A percentile compares a stretch with the other conserved stretches of the same genome.
Conservation (phyloP, 2,797 vertebrate genomes). For the Psittacula derbiana region DNA sequence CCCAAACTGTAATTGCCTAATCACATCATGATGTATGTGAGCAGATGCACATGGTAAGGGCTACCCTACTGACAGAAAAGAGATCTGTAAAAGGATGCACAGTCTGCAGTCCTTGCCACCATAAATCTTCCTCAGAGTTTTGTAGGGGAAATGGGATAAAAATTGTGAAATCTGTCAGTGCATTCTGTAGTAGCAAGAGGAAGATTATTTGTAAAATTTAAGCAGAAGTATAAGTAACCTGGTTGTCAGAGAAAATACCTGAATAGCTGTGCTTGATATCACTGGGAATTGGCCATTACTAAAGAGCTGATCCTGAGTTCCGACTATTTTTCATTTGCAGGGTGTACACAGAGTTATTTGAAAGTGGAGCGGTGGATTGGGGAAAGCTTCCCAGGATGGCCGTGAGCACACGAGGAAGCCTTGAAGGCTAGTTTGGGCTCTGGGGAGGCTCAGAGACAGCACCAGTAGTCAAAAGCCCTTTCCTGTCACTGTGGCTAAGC, state of each 20-base stretch:
- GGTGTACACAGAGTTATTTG: neutral
- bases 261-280: neutral
- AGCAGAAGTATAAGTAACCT: neutral
- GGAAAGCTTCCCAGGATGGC: neutral
- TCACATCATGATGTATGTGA: neutral
- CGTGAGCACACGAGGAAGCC: fast-evolving
- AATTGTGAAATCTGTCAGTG: neutral
- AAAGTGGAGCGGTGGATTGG: neutral
- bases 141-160: neutral
- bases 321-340: neutral
- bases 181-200: neutral
- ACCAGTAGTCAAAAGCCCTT: neutral
- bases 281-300: neutral
- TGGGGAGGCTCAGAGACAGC: neutral
- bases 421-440: neutral
- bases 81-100: neutral
- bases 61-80: neutral
- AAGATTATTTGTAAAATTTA: neutral
- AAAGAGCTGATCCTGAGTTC: neutral
- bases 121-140: neutral
- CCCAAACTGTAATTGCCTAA: neutral
- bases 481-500: neutral
- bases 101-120: slow-evolving; percentile 12
- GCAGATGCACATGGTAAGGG: neutral
- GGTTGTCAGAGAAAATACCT: neutral